Conservation (phyloP, 2,888 invertebrate species). For the Polydrusus tereticollis region DNA sequence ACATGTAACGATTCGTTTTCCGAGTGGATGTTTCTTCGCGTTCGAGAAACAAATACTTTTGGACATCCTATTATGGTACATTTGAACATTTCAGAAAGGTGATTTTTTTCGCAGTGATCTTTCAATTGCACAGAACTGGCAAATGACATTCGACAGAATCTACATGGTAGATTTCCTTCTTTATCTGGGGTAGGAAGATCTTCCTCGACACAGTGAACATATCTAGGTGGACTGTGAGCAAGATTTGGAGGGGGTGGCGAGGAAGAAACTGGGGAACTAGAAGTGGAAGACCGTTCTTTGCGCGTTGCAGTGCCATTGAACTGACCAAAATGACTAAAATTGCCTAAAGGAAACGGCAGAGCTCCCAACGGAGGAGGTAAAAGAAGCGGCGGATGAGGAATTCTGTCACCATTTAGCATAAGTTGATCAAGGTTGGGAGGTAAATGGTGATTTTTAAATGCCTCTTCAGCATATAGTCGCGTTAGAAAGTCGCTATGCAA, state of each 20-base stretch:
- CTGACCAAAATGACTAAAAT: slow-evolving; percentile 65
- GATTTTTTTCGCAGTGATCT: slow-evolving; percentile 80
- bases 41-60: slow-evolving; percentile 83
- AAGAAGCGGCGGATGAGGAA: slow-evolving; percentile 72
- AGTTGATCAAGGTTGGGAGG: slow-evolving; percentile 67
- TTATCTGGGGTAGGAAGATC: slow-evolving; percentile 76
- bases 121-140: slow-evolving; percentile 75
- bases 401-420: slow-evolving; percentile 68
- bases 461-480: slow-evolving; percentile 81
- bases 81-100: slow-evolving; percentile 77
- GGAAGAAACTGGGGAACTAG: slow-evolving; percentile 70
- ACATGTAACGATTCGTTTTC: slow-evolving; percentile 74
- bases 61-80: slow-evolving; percentile 84
- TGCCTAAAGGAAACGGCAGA: slow-evolving; percentile 69
- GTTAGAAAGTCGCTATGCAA: slow-evolving; percentile 86
- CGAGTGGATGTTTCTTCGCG: slow-evolving; percentile 82
- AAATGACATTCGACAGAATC: slow-evolving; percentile 77
- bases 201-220: slow-evolving; percentile 76
- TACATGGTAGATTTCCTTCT: slow-evolving; percentile 78
- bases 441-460: slow-evolving; percentile 71
- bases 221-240: slow-evolving; percentile 58
- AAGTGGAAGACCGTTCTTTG: slow-evolving; percentile 69
- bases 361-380: slow-evolving; percentile 74
- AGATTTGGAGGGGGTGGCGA: slow-evolving; percentile 68
- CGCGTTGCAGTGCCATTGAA: slow-evolving; percentile 63